These are phyloP conservation scores for Eupithecia inturbata DNA, from an alignment of 2,888 invertebrate genomes.

Conservation along the genomic window DNA sequence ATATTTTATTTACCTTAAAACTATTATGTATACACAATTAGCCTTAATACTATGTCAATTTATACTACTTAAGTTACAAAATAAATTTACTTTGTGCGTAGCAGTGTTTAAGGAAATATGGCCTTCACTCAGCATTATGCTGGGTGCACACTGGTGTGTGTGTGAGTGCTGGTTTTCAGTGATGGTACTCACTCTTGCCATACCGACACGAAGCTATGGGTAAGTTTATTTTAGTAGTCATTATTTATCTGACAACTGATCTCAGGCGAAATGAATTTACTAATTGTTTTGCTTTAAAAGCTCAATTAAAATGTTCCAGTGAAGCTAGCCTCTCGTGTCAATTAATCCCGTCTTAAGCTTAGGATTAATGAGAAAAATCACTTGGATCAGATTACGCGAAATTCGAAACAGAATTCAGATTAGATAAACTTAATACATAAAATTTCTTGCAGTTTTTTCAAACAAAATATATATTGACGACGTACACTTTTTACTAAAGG, in stretches of 20 bases:
- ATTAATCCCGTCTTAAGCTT: conserved; percentile 21
- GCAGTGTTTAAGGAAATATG: too few relatives aligned
- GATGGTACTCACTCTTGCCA: too few relatives aligned
- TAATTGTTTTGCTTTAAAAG: conserved; percentile 10
- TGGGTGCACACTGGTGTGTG: too few relatives aligned
- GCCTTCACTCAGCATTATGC: too few relatives aligned
- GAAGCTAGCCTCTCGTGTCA: conserved; percentile 25
- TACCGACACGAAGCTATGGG: too few relatives aligned
- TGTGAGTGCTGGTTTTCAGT: too few relatives aligned
- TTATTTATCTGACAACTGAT: neutral
- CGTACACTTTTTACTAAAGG: neutral
- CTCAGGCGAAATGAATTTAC: neutral
- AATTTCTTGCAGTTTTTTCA: neutral
- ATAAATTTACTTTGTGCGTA: too few relatives aligned
- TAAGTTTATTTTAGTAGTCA: neutral
- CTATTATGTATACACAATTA: too few relatives aligned
- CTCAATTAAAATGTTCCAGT: conserved; percentile 14
- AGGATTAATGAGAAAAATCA: conserved; percentile 27
- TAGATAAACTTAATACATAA: conserved; percentile 9
- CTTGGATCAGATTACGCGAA: conserved; percentile 26
- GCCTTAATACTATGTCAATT: too few relatives aligned
- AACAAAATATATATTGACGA: neutral
- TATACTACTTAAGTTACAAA: too few relatives aligned
- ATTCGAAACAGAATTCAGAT: conserved; percentile 8
- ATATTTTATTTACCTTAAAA: too few relatives aligned